Evolutionary conservation across 2,113 vertebrate genomes (phyloP).

Genomic region (Mormyrus iriodes): DNA sequence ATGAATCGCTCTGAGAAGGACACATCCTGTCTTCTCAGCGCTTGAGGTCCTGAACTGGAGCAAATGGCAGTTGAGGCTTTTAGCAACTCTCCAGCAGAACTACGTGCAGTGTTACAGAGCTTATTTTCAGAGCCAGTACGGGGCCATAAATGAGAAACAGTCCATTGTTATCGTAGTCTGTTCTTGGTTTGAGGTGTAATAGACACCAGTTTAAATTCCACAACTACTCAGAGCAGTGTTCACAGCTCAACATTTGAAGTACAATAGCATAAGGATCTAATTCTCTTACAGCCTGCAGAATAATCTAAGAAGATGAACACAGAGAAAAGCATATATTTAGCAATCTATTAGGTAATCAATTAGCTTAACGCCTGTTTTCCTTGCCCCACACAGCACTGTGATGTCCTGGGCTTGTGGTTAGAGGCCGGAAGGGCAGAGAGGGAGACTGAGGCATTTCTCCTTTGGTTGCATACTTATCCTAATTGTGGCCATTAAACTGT

Average conservation of each 20-base stretch:
- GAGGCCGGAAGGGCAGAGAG: background rate
- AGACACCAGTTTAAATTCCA: constrained; percentile 26
- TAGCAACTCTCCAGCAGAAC: constrained; percentile 2
- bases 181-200: constrained; percentile 26
- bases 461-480: constrained; percentile 26
- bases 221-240: constrained; percentile 17
- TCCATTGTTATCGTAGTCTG: constrained; percentile 25
- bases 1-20: background rate
- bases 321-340: constrained; percentile 18
- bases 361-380: background rate
- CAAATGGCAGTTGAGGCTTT: constrained; percentile 8
- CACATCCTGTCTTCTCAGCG: background rate
- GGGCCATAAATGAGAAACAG: constrained; percentile 26
- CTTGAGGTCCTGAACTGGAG: background rate
- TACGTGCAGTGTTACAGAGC: constrained; percentile 1
- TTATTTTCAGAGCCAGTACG: constrained; percentile 22
- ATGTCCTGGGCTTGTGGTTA: background rate
- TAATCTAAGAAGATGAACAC: constrained; percentile 22
- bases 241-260: constrained; percentile 22
- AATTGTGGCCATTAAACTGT: constrained; percentile 29
- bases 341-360: constrained; percentile 26
- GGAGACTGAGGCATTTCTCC: constrained; percentile 12
- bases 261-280: constrained; percentile 18
- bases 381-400: background rate
- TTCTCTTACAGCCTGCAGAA: constrained; percentile 3